A percentile compares a stretch with the other conserved stretches of the same genome.
These are phyloP conservation scores for Blastobasis lacticolella DNA, from an alignment of 2,888 invertebrate species.

Conservation along the genomic window DNA sequence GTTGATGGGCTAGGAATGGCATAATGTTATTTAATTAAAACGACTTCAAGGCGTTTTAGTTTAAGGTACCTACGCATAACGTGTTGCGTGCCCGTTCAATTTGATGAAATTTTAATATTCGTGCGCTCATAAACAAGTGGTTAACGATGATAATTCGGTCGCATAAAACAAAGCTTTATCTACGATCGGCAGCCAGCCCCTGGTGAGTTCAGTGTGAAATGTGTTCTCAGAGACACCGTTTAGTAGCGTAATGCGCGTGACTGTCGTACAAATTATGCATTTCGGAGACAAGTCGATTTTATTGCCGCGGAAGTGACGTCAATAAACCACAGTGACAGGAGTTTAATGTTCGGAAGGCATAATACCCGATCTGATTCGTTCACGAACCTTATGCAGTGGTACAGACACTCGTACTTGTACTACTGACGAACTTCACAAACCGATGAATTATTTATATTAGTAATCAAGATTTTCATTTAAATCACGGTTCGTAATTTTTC, in stretches of 20 bases:
- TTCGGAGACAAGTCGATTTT: slow-evolving; percentile 69
- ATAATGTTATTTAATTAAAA: slow-evolving; percentile 16
- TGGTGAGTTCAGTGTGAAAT: slow-evolving; percentile 69
- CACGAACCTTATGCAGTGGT: slow-evolving; percentile 22
- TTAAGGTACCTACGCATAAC: neutral
- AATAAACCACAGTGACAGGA: slow-evolving; percentile 67
- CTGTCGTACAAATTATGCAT: slow-evolving; percentile 71
- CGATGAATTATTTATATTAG: too few species aligned
- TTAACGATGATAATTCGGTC: slow-evolving; percentile 64
- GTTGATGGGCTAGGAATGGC: slow-evolving; percentile 10
- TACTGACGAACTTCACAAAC: too few species aligned
- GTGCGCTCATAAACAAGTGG: slow-evolving; percentile 59
- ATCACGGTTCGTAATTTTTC: slow-evolving; percentile 24
- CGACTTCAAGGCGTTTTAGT: neutral
- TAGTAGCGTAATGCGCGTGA: slow-evolving; percentile 71
- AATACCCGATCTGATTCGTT: slow-evolving; percentile 57
- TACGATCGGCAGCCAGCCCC: slow-evolving; percentile 58
- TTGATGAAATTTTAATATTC: slow-evolving; percentile 68
- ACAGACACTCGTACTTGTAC: too few species aligned
- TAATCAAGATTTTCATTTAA: slow-evolving; percentile 12
- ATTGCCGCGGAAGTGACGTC: slow-evolving; percentile 70
- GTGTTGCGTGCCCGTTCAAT: slow-evolving; percentile 48
- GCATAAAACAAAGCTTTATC: slow-evolving; percentile 70
- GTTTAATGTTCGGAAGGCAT: slow-evolving; percentile 63
- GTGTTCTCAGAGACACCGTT: slow-evolving; percentile 71